phyloP scores from a whole-genome alignment of 2,888 invertebrate species.

The Caenorhabditis panamensis region DNA sequence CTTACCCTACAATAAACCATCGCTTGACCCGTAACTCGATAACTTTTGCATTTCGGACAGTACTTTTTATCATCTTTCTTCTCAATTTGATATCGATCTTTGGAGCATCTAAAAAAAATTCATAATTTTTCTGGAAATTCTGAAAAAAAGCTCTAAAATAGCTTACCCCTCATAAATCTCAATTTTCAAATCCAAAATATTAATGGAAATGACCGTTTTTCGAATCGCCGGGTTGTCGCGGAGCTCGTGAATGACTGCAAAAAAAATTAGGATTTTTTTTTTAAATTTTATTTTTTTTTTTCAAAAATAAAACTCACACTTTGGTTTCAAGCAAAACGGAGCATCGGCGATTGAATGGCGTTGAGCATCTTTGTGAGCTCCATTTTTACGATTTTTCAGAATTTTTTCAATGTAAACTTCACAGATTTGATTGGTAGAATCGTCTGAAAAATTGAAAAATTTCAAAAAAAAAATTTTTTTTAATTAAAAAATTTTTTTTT shows the following conservation, averaged over 20 bases:
- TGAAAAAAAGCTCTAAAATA: neutral
- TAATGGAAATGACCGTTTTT: conserved; percentile 24
- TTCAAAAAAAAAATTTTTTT: neutral
- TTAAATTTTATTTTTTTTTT: neutral
- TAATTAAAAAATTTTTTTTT: neutral
- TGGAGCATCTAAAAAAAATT: neutral
- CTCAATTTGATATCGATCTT: neutral
- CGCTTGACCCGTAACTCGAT: neutral
- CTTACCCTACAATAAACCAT: conserved; percentile 9
- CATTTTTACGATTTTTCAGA: conserved; percentile 13
- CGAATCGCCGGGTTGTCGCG: conserved; percentile 5
- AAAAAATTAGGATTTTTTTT: neutral
- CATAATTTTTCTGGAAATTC: no score
- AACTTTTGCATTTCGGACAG: neutral
- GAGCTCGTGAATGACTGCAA: conserved; percentile 45
- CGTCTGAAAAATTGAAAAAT: conserved; percentile 19
- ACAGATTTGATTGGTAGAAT: neutral
- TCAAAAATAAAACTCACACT: conserved; percentile 19
- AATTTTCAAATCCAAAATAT: conserved; percentile 41
- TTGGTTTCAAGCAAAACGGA: conserved; percentile 26
- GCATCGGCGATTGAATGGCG: conserved; percentile 16
- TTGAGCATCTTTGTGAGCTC: neutral
- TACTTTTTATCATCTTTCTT: neutral
- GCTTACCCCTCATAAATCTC: conserved; percentile 27
- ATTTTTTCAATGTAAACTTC: conserved; percentile 32